Evolutionary conservation across 2,888 invertebrate genomes (phyloP).

Genomic region (Zeuzera pyrina): DNA sequence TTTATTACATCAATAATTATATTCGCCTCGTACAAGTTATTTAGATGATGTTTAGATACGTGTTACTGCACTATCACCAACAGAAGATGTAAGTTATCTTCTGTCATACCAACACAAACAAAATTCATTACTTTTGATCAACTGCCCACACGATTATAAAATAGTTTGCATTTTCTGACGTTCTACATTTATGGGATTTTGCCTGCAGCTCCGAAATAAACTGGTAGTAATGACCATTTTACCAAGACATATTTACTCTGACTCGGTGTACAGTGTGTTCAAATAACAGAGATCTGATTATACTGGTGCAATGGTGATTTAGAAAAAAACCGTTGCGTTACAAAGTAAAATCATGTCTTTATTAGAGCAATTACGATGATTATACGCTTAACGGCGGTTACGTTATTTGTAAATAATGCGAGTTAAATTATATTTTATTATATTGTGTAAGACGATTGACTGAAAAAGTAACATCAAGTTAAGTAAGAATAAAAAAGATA

Average conservation of each 20-base stretch:
- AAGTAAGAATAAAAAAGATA: no score
- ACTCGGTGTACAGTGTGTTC: slow-evolving; percentile 3
- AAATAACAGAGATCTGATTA: slow-evolving; percentile 20
- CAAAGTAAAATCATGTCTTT: slow-evolving; percentile 49
- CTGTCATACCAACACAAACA: no score
- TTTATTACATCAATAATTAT: no score
- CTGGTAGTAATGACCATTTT: slow-evolving; percentile 25
- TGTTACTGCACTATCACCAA: no score
- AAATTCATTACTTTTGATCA: no score
- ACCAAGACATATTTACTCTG: slow-evolving; percentile 18
- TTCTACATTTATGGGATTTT: slow-evolving; percentile 43
- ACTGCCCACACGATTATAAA: no score
- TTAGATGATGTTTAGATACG: no score
- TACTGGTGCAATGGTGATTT: slow-evolving; percentile 24
- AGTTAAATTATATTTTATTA: slow-evolving; percentile 9
- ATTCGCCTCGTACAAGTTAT: no score
- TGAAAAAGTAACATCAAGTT: no score
- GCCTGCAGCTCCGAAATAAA: slow-evolving; percentile 44
- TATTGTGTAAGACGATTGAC: slow-evolving; percentile 6
- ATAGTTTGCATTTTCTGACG: slow-evolving; percentile 30
- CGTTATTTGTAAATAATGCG: slow-evolving; percentile 11
- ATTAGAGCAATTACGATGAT: slow-evolving; percentile 48
- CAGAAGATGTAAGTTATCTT: no score
- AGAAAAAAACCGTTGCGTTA: slow-evolving; percentile 33
- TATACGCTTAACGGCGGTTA: slow-evolving; percentile 27